Percentiles rank a stretch among this genome's conserved stretches.
Conservation (phyloP, 2,797 vertebrate species). For the Acrossocheilus fasciatus region DNA sequence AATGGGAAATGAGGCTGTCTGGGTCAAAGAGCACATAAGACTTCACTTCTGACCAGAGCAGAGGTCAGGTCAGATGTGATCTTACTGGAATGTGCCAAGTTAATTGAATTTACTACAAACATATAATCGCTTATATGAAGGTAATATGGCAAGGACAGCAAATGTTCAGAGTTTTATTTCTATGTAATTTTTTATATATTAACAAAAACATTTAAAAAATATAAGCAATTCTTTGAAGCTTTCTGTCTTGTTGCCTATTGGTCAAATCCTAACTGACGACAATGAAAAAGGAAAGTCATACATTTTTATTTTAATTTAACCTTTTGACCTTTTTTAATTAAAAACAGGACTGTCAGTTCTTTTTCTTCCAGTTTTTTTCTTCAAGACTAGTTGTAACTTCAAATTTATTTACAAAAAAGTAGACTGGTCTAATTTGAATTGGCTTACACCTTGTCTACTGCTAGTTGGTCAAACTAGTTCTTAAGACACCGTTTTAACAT, state of each 20-base stretch:
- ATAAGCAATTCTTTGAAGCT: not conserved
- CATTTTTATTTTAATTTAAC: not conserved
- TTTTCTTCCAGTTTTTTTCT: not conserved
- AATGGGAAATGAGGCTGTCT: slow-evolving; percentile 20
- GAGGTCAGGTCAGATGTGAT: slow-evolving; percentile 30
- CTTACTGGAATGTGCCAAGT: slow-evolving; percentile 23
- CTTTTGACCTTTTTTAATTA: not conserved
- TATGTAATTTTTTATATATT: not conserved
- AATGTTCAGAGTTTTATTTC: not conserved
- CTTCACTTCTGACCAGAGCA: slow-evolving; percentile 36
- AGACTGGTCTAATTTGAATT: not conserved
- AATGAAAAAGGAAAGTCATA: not conserved
- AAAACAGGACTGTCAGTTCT: not conserved
- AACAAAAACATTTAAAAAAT: not conserved
- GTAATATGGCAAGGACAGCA: not conserved
- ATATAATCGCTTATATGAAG: not conserved
- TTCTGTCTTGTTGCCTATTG: not conserved
- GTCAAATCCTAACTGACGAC: not conserved
- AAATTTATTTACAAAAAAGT: not conserved
- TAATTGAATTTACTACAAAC: not conserved
- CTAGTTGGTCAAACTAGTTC: not conserved
- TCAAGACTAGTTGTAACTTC: not conserved
- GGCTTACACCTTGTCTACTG: not conserved
- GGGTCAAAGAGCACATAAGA: slow-evolving; percentile 27
- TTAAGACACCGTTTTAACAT: not conserved